These are phyloP conservation scores for Rhabditoides inermis DNA, from an alignment of 2,888 invertebrate species.

Conservation along the genomic window DNA sequence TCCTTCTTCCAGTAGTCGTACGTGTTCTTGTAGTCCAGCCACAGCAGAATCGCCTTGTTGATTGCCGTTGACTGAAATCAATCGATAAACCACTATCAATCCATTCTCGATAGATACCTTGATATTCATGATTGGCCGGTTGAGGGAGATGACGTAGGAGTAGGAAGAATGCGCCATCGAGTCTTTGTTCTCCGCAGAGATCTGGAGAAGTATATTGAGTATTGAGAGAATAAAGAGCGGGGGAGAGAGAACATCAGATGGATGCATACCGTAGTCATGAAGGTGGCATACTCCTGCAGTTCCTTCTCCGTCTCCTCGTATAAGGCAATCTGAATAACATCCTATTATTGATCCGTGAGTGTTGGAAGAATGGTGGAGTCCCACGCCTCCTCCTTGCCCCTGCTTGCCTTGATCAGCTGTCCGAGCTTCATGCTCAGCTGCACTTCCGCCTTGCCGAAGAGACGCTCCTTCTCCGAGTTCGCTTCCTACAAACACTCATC, in stretches of 20 bases:
- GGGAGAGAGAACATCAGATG: too few relatives aligned
- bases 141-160: constrained; percentile 18
- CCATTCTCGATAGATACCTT: too few relatives aligned
- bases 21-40: constrained; percentile 98
- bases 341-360: too few relatives aligned
- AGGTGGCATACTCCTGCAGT: constrained; percentile 94
- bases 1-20: constrained; percentile 99
- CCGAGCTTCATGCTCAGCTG: constrained; percentile 90
- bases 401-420: constrained; percentile 63
- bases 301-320: constrained; percentile 96
- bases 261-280: constrained; percentile 74
- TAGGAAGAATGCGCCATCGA: constrained; percentile 19
- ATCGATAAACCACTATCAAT: too few relatives aligned
- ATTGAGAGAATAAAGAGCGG: too few relatives aligned
- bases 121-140: not conserved
- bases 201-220: too few relatives aligned
- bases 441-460: constrained; percentile 67
- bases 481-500: too few relatives aligned
- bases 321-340: constrained; percentile 78
- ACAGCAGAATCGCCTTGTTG: constrained; percentile 93
- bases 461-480: constrained; percentile 42
- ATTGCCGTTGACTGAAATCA: too few relatives aligned
- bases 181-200: too few relatives aligned
- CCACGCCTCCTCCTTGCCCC: not conserved
- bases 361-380: not conserved